phyloP scores from a whole-genome alignment of 1,140 invertebrate genomes.

The Matsumurasca onukii region DNA sequence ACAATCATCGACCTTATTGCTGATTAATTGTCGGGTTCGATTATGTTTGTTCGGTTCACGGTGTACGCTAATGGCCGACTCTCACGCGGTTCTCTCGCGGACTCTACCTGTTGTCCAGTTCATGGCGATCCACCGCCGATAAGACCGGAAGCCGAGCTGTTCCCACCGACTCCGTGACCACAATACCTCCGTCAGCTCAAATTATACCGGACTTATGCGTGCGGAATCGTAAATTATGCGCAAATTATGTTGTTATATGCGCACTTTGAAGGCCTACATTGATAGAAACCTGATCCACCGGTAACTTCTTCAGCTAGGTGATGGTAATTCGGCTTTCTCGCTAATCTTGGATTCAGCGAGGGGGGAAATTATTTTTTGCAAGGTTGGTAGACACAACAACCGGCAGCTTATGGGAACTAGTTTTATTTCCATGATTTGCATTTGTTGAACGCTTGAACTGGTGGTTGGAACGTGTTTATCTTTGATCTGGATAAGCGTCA shows the following conservation, averaged over 20 bases:
- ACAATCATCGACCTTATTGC: conserved; percentile 14
- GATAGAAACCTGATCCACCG: conserved; percentile 22
- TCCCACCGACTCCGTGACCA: conserved; percentile 17
- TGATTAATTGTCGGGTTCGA: conserved; percentile 20
- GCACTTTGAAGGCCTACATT: conserved; percentile 11
- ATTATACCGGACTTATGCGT: conserved; percentile 22
- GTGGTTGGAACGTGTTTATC: too few relatives aligned
- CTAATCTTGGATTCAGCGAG: too few relatives aligned
- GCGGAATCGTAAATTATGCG: conserved; percentile 21
- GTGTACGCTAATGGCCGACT: not conserved
- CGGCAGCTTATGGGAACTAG: too few relatives aligned
- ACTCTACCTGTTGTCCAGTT: not conserved
- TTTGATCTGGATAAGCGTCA: too few relatives aligned
- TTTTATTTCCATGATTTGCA: too few relatives aligned
- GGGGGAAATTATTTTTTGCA: too few relatives aligned
- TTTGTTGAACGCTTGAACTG: too few relatives aligned
- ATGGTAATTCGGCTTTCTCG: not conserved
- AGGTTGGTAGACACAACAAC: too few relatives aligned
- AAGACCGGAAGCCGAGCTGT: conserved; percentile 15
- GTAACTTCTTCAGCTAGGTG: too few relatives aligned
- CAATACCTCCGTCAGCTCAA: conserved; percentile 1
- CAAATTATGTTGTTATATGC: conserved; percentile 23
- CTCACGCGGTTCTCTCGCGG: not conserved
- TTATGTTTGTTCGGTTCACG: conserved; percentile 4
- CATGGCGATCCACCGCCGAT: conserved; percentile 13